Evolutionary conservation across 2,113 vertebrate genomes (phyloP).

Genomic region (Gymnarchus niloticus): DNA sequence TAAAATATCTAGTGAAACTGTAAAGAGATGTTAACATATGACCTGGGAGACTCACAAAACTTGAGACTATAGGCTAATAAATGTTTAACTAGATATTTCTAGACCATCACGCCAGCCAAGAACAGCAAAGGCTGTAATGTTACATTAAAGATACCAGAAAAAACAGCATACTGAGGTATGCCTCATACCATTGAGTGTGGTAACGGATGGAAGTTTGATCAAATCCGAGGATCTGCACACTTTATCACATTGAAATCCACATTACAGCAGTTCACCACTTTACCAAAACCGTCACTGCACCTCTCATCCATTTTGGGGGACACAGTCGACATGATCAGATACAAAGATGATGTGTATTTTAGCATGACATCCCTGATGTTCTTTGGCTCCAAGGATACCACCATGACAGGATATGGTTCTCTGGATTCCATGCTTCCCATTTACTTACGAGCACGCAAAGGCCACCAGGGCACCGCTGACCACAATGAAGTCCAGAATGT

Average conservation of each 20-base stretch:
- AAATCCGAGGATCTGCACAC: not conserved
- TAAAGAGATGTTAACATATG: not conserved
- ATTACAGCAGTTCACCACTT: not conserved
- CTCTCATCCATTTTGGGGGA: not conserved
- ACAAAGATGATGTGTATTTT: not conserved
- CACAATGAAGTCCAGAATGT: constrained; percentile 97
- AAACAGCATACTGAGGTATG: not conserved
- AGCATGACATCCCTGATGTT: not conserved
- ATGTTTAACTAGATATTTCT: not conserved
- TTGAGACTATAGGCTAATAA: not conserved
- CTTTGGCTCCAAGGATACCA: not conserved
- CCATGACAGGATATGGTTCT: not conserved
- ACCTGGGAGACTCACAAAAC: not conserved
- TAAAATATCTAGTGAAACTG: not conserved
- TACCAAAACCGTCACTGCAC: not conserved
- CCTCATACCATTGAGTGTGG: not conserved
- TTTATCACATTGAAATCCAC: not conserved
- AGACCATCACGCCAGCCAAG: not conserved
- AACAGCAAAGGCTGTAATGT: not conserved
- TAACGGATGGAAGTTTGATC: not conserved
- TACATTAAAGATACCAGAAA: not conserved
- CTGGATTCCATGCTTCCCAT: not conserved
- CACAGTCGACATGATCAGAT: not conserved
- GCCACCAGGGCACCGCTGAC: constrained; percentile 97
- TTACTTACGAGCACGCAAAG: constrained; percentile 96